Evolutionary conservation across 2,797 vertebrate species (phyloP).

Genomic region (Ispidina lecontei): DNA sequence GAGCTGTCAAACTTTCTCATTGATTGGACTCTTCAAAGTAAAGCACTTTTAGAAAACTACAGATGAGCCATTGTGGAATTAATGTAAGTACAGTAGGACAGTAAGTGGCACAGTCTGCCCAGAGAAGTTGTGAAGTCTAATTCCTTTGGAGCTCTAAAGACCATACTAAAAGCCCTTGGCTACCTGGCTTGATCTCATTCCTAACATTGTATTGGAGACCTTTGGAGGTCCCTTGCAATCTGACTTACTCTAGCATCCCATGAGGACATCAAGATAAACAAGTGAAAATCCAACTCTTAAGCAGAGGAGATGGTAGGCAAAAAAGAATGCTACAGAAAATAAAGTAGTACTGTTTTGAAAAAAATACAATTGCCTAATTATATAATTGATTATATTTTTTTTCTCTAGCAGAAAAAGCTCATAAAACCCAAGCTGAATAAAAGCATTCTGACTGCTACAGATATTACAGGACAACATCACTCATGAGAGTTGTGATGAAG

Average conservation of each 20-base stretch:
- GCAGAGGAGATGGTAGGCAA: neutral
- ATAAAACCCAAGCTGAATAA: neutral
- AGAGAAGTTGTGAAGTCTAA: neutral
- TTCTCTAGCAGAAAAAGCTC: neutral
- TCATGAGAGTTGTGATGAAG: neutral
- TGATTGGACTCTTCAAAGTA: neutral
- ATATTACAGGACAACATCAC: neutral
- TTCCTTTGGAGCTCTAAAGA: neutral
- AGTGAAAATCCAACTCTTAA: neutral
- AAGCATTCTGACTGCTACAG: neutral
- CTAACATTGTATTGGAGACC: neutral
- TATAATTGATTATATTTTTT: neutral
- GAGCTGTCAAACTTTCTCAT: neutral
- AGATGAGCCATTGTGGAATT: neutral
- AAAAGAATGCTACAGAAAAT: neutral
- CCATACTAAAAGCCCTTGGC: neutral
- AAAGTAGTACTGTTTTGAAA: neutral
- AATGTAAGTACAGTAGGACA: neutral
- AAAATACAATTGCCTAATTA: neutral
- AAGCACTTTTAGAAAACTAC: neutral
- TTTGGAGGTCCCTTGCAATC: neutral
- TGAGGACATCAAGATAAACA: neutral
- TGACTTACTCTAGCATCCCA: neutral
- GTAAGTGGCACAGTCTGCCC: neutral
- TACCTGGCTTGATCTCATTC: neutral